Evolutionary conservation across 2,888 invertebrate genomes (phyloP).

Genomic region (Ligdia adustata): DNA sequence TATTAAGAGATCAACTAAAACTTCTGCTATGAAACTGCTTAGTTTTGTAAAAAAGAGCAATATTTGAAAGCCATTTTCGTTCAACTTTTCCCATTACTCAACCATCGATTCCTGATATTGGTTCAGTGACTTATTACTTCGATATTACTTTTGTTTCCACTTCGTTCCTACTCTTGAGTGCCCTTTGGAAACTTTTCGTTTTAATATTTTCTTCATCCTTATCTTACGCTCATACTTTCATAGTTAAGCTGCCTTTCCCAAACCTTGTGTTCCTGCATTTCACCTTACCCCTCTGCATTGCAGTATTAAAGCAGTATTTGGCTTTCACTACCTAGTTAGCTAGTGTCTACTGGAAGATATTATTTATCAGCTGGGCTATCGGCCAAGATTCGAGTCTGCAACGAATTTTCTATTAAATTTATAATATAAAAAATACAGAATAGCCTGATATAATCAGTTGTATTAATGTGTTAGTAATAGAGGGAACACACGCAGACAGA

Average conservation of each 20-base stretch:
- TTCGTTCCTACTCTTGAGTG: slow-evolving; percentile 15
- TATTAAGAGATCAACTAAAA: too few relatives aligned
- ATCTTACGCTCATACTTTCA: not conserved
- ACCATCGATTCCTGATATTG: slow-evolving; percentile 32
- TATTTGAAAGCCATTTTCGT: slow-evolving; percentile 25
- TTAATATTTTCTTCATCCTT: slow-evolving; percentile 12
- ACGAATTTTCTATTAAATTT: too few relatives aligned
- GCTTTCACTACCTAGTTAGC: too few relatives aligned
- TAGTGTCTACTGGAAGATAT: too few relatives aligned
- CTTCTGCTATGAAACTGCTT: not conserved
- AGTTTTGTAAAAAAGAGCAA: slow-evolving; percentile 3
- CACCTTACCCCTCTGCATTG: slow-evolving; percentile 15
- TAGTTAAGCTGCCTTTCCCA: too few relatives aligned
- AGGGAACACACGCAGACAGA: too few relatives aligned
- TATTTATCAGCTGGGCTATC: slow-evolving; percentile 15
- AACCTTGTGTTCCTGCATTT: too few relatives aligned
- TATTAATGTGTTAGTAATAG: too few relatives aligned
- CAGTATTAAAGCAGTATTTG: too few relatives aligned
- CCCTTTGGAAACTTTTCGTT: slow-evolving; percentile 10
- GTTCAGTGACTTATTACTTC: slow-evolving; percentile 28
- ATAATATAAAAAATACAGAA: too few relatives aligned
- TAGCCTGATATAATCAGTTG: too few relatives aligned
- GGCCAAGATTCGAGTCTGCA: too few relatives aligned
- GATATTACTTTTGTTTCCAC: slow-evolving; percentile 28
- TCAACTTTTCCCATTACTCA: slow-evolving; percentile 33